Conservation (phyloP, 1,140 invertebrate genomes). For the Ctenoplectra terminalis region DNA sequence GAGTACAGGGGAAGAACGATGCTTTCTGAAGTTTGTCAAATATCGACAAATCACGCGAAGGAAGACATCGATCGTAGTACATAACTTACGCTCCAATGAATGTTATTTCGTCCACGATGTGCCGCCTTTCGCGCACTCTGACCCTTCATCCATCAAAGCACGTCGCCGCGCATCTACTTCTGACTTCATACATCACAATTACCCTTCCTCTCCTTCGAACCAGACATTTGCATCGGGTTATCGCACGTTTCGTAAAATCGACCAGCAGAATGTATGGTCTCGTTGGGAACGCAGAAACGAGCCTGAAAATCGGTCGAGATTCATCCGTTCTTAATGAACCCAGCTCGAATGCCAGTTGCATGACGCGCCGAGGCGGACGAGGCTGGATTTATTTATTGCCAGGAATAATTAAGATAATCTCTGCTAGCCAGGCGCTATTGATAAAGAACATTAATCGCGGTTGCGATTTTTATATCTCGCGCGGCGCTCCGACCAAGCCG, state of each 20-base stretch:
- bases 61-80: conserved; percentile 54
- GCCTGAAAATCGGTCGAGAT: neutral
- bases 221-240: conserved; percentile 50
- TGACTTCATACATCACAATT: conserved; percentile 71
- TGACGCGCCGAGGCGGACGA: neutral
- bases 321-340: neutral
- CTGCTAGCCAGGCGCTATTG: neutral
- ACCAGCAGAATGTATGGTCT: conserved; percentile 39
- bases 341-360: neutral
- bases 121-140: conserved; percentile 57
- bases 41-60: conserved; percentile 21
- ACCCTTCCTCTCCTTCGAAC: conserved; percentile 36
- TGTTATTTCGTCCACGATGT: conserved; percentile 59
- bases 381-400: conserved; percentile 10
- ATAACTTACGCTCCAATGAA: conserved; percentile 21
- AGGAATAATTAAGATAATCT: conserved; percentile 21
- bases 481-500: too few relatives aligned
- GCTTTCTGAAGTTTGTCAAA: conserved; percentile 54
- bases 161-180: conserved; percentile 64
- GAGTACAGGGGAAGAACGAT: neutral
- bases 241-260: conserved; percentile 50
- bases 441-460: conserved; percentile 31
- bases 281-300: conserved; percentile 28
- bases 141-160: conserved; percentile 66
- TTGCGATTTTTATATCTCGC: neutral